A percentile compares a stretch with the other conserved stretches of the same genome.
Conservation (phyloP, 2,888 invertebrate species). For the Gortyna flavago region DNA sequence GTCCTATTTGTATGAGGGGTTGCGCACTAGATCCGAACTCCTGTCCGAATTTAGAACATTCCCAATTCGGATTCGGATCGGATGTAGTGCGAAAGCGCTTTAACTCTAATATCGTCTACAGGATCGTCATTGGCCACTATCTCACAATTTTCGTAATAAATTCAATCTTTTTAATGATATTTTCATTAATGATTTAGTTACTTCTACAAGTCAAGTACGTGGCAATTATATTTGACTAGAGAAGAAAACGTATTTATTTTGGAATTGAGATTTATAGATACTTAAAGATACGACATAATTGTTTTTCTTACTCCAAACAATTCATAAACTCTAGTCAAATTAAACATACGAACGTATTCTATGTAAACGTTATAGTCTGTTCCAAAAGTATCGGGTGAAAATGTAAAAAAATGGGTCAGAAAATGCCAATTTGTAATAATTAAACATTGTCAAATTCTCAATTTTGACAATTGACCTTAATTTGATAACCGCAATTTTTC, state of each 20-base stretch:
- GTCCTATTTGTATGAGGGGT: too few relatives aligned
- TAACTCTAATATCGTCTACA: too few relatives aligned
- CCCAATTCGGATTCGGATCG: too few relatives aligned
- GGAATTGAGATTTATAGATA: slow-evolving; percentile 30
- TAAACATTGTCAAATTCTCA: too few relatives aligned
- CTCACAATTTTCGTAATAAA: neutral
- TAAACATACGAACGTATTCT: slow-evolving; percentile 4
- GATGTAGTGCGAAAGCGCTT: too few relatives aligned
- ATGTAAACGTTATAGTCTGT: neutral
- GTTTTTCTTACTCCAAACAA: neutral
- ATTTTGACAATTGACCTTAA: neutral
- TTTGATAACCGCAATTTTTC: neutral
- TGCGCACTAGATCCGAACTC: too few relatives aligned
- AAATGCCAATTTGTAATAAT: neutral
- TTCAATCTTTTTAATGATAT: neutral
- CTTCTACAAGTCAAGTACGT: neutral
- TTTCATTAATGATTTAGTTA: neutral
- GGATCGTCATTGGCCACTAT: neutral
- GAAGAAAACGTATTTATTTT: slow-evolving; percentile 18
- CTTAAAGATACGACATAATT: slow-evolving; percentile 3
- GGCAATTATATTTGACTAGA: slow-evolving; percentile 24
- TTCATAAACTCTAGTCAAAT: neutral
- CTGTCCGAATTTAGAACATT: too few relatives aligned
- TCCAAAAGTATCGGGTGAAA: neutral
- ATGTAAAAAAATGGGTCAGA: neutral